A percentile compares a stretch with the other conserved stretches of the same genome.
Conservation (phyloP, 2,888 invertebrate genomes). For the Cheilosia urbana region DNA sequence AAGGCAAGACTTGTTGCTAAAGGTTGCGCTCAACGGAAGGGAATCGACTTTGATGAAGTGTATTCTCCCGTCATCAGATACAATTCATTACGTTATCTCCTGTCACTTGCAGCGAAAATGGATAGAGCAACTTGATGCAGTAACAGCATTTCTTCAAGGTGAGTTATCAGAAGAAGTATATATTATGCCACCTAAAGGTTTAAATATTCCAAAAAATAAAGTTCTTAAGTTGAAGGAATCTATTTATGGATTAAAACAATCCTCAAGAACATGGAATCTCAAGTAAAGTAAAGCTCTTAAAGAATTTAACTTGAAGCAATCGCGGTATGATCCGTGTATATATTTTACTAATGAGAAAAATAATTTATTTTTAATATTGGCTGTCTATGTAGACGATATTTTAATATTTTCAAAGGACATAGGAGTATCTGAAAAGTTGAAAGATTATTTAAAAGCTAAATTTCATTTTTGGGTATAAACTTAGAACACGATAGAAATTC, state of each 20-base stretch:
- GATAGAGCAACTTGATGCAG: neutral
- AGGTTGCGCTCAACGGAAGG: constrained; percentile 9
- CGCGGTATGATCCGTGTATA: constrained; percentile 18
- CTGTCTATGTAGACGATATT: neutral
- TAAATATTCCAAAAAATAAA: neutral
- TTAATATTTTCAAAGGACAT: neutral
- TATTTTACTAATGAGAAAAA: constrained; percentile 19
- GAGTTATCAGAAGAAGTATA: neutral
- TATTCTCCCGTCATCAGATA: neutral
- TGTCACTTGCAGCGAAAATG: neutral
- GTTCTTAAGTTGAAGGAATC: neutral
- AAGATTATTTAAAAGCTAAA: neutral
- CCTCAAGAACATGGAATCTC: constrained; percentile 10
- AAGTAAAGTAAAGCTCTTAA: constrained; percentile 1
- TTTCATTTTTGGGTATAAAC: neutral
- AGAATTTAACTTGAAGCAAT: constrained; percentile 1
- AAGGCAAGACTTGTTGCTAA: constrained; percentile 8
- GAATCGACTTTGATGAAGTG: neutral
- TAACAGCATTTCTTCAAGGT: constrained; percentile 6
- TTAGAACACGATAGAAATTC: neutral
- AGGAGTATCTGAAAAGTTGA: neutral
- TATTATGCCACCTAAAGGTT: neutral
- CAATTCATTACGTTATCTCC: neutral
- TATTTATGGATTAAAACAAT: constrained; percentile 26
- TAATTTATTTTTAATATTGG: neutral